A percentile compares a stretch with the other conserved stretches of the same genome.
These are phyloP conservation scores for Apeltes quadracus DNA, from an alignment of 2,113 vertebrate genomes.

Conservation along the genomic window DNA sequence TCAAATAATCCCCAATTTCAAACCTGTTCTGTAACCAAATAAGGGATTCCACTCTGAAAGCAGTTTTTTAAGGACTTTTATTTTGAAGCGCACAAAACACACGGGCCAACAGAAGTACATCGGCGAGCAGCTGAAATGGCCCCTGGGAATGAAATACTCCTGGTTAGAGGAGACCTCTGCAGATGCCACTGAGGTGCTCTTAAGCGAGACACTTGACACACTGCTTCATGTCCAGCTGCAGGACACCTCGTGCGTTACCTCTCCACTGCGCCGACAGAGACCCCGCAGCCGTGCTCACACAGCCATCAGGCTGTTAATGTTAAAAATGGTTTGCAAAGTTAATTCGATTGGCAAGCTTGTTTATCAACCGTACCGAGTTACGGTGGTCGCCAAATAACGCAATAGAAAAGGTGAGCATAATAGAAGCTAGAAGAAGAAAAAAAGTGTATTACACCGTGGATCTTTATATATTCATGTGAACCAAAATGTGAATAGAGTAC, in stretches of 20 bases:
- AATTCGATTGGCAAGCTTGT: background rate
- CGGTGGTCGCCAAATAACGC: too few relatives aligned
- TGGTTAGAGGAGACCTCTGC: background rate
- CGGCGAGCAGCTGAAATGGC: background rate
- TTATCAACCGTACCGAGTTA: background rate
- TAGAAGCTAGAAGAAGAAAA: too few relatives aligned
- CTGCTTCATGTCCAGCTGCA: background rate
- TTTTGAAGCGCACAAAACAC: background rate
- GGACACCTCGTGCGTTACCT: background rate
- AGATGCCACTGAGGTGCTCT: slow-evolving; percentile 11
- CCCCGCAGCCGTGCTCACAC: background rate
- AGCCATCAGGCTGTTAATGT: too few relatives aligned
- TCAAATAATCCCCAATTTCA: background rate
- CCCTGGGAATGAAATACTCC: background rate
- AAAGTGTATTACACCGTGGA: background rate
- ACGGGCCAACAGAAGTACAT: background rate
- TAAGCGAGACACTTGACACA: background rate
- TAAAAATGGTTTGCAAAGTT: background rate
- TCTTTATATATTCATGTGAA: background rate
- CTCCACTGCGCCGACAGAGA: background rate
- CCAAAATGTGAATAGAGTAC: background rate
- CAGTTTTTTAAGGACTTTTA: background rate
- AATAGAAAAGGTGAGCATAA: background rate
- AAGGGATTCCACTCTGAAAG: background rate
- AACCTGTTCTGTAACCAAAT: background rate